These are phyloP conservation scores for Ophthalmolycus amberensis DNA, from an alignment of 2,113 vertebrate genomes.

Conservation along the genomic window DNA sequence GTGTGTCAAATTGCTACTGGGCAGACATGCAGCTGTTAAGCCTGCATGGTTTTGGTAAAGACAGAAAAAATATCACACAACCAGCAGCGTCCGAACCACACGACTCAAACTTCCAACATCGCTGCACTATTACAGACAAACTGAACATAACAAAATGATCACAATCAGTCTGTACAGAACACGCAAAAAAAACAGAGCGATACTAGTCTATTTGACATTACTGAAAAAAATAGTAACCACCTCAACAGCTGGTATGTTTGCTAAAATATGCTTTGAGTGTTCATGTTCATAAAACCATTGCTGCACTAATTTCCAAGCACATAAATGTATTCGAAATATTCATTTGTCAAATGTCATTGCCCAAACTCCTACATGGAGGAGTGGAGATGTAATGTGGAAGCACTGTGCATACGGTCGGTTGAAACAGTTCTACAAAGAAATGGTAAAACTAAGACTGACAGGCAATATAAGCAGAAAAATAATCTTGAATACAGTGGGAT, in stretches of 20 bases:
- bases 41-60: slow-evolving; percentile 10
- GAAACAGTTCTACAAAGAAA: not conserved
- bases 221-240: not conserved
- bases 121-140: not conserved
- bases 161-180: not conserved
- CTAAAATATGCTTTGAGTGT: slow-evolving; percentile 3
- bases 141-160: slow-evolving; percentile 12
- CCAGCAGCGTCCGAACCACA: slow-evolving; percentile 1
- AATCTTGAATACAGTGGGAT: slow-evolving; percentile 25
- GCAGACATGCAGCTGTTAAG: slow-evolving; percentile 27
- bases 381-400: not conserved
- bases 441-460: slow-evolving; percentile 9
- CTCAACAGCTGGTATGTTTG: not conserved
- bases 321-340: slow-evolving; percentile 9
- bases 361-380: not conserved
- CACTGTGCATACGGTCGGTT: not conserved
- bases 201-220: not conserved
- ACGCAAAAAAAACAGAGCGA: not conserved
- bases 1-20: slow-evolving; percentile 39
- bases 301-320: not conserved
- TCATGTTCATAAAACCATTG: slow-evolving; percentile 9
- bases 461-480: slow-evolving; percentile 5
- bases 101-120: slow-evolving; percentile 4
- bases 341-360: slow-evolving; percentile 1
- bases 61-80: slow-evolving; percentile 30